These are phyloP conservation scores for Hyposoter didymator DNA, from an alignment of 2,888 invertebrate genomes.

Conservation along the genomic window DNA sequence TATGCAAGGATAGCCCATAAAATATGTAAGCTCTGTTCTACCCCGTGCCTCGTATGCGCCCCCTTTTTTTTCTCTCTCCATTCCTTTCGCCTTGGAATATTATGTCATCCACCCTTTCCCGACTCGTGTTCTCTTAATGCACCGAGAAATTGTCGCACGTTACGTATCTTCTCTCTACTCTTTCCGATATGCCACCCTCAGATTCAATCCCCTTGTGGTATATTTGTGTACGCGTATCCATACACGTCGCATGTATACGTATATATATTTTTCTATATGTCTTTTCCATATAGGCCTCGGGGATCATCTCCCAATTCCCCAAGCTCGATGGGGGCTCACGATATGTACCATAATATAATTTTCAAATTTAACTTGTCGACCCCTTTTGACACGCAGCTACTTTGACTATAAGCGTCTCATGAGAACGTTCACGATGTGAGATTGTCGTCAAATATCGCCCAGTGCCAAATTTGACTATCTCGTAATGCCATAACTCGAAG, in stretches of 20 bases:
- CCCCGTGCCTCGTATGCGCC: neutral
- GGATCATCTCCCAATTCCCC: conserved; percentile 55
- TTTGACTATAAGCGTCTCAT: conserved; percentile 44
- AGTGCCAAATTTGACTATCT: conserved; percentile 32
- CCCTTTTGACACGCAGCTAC: conserved; percentile 60
- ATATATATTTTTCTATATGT: conserved; percentile 6
- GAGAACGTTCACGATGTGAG: conserved; percentile 41
- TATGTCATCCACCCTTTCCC: conserved; percentile 59
- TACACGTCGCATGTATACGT: neutral
- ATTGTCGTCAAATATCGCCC: conserved; percentile 39
- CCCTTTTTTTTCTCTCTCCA: neutral
- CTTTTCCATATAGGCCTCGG: conserved; percentile 15
- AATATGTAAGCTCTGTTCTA: conserved; percentile 79
- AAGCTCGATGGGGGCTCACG: conserved; percentile 42
- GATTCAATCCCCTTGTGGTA: conserved; percentile 53
- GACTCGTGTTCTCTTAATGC: conserved; percentile 77
- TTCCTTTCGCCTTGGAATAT: conserved; percentile 69
- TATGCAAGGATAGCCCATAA: conserved; percentile 83
- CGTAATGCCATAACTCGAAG: conserved; percentile 38
- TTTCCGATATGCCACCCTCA: conserved; percentile 47
- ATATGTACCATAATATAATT: conserved; percentile 58
- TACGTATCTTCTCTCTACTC: conserved; percentile 56
- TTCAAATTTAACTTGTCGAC: conserved; percentile 70
- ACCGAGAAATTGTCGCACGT: conserved; percentile 83
- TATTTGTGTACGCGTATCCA: conserved; percentile 2